Evolutionary conservation across 2,888 invertebrate genomes (phyloP).

Genomic region (Euphydryas editha): DNA sequence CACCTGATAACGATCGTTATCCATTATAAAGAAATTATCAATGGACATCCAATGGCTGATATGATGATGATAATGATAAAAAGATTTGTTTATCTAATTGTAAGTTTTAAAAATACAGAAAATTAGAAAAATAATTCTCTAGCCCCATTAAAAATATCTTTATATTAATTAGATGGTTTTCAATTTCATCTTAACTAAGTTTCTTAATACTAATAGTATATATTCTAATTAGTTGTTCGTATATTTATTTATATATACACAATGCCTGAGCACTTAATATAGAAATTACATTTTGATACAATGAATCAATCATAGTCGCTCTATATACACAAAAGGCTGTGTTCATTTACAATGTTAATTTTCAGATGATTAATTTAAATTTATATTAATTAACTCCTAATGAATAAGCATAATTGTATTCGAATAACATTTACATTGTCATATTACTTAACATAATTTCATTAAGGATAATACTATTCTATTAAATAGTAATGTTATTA

Average conservation of each 20-base stretch:
- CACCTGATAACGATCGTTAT: no score
- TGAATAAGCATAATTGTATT: slow-evolving; percentile 1
- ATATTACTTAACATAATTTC: background rate
- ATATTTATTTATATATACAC: background rate
- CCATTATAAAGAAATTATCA: no score
- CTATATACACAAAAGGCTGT: slow-evolving; percentile 13
- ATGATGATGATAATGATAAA: no score
- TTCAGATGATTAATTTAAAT: slow-evolving; percentile 15
- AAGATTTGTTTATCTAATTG: no score
- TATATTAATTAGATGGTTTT: no score
- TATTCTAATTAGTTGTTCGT: background rate
- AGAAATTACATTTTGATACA: slow-evolving; percentile 1
- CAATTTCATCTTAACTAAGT: no score
- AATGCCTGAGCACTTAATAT: background rate
- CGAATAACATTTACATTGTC: background rate
- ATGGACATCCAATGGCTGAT: no score
- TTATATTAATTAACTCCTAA: slow-evolving; percentile 11
- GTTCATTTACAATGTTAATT: slow-evolving; percentile 23
- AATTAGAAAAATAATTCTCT: no score
- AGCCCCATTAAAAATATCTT: no score
- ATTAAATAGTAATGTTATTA: background rate
- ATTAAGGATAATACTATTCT: background rate
- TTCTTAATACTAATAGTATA: background rate
- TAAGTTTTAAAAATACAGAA: no score
- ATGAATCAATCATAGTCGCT: slow-evolving; percentile 17